Conservation (phyloP, 2,888 invertebrate species). For the Vesta saturnalis region DNA sequence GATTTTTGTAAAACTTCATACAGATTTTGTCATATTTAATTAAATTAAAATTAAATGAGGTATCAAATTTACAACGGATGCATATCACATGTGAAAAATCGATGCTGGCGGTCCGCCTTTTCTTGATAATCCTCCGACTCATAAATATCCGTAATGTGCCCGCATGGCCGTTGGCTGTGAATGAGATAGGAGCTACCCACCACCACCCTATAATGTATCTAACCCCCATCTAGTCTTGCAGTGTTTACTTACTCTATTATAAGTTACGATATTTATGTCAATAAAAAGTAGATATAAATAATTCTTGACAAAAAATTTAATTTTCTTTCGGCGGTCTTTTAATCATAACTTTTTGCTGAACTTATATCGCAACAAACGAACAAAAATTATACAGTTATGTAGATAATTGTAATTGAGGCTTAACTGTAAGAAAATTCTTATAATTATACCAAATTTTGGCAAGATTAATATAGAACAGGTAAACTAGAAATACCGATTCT, state of each 20-base stretch:
- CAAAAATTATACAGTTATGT: no score
- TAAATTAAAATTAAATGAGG: constrained; percentile 36
- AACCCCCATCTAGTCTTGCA: constrained; percentile 38
- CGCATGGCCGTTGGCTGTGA: constrained; percentile 62
- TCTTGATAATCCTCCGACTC: constrained; percentile 60
- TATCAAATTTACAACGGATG: constrained; percentile 40
- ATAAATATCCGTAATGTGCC: constrained; percentile 62
- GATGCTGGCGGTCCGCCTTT: constrained; percentile 60
- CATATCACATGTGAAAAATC: constrained; percentile 60
- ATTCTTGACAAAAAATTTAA: not conserved
- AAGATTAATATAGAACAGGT: no score
- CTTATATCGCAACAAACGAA: no score
- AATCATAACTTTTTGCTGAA: no score
- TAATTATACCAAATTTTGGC: no score
- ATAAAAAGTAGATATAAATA: constrained; percentile 1
- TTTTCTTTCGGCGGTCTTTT: not conserved
- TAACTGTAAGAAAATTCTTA: no score
- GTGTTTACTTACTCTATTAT: constrained; percentile 46
- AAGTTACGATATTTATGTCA: constrained; percentile 37
- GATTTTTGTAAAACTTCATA: not conserved
- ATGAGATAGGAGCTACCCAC: constrained; percentile 56
- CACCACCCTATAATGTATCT: constrained; percentile 45
- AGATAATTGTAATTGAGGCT: no score
- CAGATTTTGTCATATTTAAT: constrained; percentile 22
- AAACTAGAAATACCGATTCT: no score